A percentile compares a stretch with the other conserved stretches of the same genome.
phyloP scores from a whole-genome alignment of 2,888 invertebrate genomes.

The Lasius fuliginosus region DNA sequence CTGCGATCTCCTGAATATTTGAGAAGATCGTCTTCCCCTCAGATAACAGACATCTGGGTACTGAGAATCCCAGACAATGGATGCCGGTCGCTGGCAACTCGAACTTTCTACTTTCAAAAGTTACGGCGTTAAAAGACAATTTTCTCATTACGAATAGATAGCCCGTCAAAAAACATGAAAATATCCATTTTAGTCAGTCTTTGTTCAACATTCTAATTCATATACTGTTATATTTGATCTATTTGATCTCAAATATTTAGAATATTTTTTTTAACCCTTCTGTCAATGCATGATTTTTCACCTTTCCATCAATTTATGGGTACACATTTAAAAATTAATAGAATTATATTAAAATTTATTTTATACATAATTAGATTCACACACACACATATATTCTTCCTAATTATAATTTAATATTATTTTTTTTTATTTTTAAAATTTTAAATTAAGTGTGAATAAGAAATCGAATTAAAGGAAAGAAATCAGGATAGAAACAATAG shows the following conservation, averaged over 20 bases:
- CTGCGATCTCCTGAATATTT: slow-evolving; percentile 85
- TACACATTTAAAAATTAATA: no score
- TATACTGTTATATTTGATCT: neutral
- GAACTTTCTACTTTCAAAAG: slow-evolving; percentile 27
- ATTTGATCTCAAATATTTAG: neutral
- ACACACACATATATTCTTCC: no score
- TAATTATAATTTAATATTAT: no score
- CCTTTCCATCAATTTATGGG: no score
- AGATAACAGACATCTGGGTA: slow-evolving; percentile 57
- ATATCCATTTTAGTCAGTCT: neutral
- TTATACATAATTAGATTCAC: no score
- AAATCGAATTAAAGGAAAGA: no score
- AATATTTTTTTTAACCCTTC: neutral
- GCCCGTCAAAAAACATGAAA: neutral
- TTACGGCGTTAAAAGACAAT: slow-evolving; percentile 11
- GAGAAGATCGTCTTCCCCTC: slow-evolving; percentile 79
- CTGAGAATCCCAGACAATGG: slow-evolving; percentile 41
- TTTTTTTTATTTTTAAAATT: no score
- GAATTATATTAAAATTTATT: no score
- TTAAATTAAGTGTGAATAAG: no score
- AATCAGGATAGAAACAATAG: no score
- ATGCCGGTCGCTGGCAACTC: slow-evolving; percentile 35
- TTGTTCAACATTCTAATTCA: neutral
- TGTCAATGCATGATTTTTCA: no score
- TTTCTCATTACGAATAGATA: slow-evolving; percentile 22